A percentile compares a stretch with the other conserved stretches of the same genome.
Evolutionary conservation across 1,140 invertebrate species (phyloP).

Genomic region (Rhynchophorus ferrugineus): DNA sequence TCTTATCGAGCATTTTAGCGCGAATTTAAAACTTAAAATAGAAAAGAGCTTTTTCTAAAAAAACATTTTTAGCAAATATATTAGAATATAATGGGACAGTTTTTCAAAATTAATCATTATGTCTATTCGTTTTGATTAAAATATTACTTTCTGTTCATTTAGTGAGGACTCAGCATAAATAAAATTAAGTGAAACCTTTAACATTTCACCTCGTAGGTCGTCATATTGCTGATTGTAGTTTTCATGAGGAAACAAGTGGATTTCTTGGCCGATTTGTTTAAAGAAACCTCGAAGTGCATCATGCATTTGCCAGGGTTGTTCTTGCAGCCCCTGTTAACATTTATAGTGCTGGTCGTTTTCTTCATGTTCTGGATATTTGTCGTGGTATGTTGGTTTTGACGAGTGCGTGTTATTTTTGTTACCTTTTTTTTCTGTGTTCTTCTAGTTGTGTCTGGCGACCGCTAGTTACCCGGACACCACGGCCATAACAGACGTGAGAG

Average conservation of each 20-base stretch:
- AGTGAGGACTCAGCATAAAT: too few species aligned
- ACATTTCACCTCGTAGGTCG: slow-evolving; percentile 63
- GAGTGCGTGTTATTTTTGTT: too few species aligned
- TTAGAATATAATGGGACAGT: too few species aligned
- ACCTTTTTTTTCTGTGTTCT: slow-evolving; percentile 21
- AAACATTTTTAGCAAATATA: too few species aligned
- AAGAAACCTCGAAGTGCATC: slow-evolving; percentile 80
- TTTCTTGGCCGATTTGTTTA: slow-evolving; percentile 74
- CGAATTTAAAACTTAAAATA: too few species aligned
- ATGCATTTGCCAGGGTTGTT: slow-evolving; percentile 76
- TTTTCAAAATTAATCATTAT: too few species aligned
- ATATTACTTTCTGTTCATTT: too few species aligned
- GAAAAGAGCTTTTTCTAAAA: too few species aligned
- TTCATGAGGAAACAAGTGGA: slow-evolving; percentile 72
- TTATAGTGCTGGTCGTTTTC: slow-evolving; percentile 68
- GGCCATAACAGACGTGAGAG: slow-evolving; percentile 16
- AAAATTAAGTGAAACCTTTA: too few species aligned
- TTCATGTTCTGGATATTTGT: slow-evolving; percentile 80
- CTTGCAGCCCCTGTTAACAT: slow-evolving; percentile 81
- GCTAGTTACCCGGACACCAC: slow-evolving; percentile 40
- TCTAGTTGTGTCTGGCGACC: slow-evolving; percentile 52
- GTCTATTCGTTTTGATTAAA: too few species aligned
- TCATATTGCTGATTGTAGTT: slow-evolving; percentile 70
- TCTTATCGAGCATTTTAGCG: too few species aligned
- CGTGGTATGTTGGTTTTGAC: slow-evolving; percentile 53